These are phyloP conservation scores for Montipora foliosa DNA, from an alignment of 64 coral and sea anemone species.

Conservation along the genomic window DNA sequence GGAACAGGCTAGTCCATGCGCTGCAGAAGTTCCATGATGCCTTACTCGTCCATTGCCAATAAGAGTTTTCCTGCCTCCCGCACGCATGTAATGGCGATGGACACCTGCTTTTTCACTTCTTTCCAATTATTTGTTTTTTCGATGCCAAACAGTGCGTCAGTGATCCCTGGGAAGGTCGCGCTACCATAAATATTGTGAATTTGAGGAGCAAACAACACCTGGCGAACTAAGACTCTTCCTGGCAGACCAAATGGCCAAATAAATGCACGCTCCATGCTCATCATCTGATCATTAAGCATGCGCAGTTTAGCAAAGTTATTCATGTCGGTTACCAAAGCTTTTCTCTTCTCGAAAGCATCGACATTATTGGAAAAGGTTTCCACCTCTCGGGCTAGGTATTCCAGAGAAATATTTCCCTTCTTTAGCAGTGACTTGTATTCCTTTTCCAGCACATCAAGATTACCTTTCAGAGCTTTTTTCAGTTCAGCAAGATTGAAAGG, in stretches of 20 bases:
- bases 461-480: slow-evolving; percentile 33
- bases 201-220: slow-evolving; percentile 81
- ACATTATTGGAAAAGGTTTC: slow-evolving; percentile 31
- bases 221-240: slow-evolving; percentile 61
- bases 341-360: slow-evolving; percentile 68
- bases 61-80: slow-evolving; percentile 56
- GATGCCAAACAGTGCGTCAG: slow-evolving; percentile 76
- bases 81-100: slow-evolving; percentile 69
- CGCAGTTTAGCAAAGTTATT: slow-evolving; percentile 74
- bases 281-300: slow-evolving; percentile 88
- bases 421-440: slow-evolving; percentile 44
- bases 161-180: slow-evolving; percentile 83
- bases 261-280: slow-evolving; percentile 81
- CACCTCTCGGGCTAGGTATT: slow-evolving; percentile 57
- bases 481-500: slow-evolving; percentile 77
- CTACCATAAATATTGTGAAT: slow-evolving; percentile 81
- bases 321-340: not conserved
- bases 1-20: no score
- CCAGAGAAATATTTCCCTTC: slow-evolving; percentile 76
- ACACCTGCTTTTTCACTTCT: slow-evolving; percentile 78
- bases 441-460: slow-evolving; percentile 45
- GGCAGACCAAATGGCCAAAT: slow-evolving; percentile 83
- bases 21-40: not conserved
- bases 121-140: slow-evolving; percentile 86
- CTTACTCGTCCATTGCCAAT: slow-evolving; percentile 40